Conservation (phyloP, 1,140 invertebrate genomes). For the Phocides pigmalion region DNA sequence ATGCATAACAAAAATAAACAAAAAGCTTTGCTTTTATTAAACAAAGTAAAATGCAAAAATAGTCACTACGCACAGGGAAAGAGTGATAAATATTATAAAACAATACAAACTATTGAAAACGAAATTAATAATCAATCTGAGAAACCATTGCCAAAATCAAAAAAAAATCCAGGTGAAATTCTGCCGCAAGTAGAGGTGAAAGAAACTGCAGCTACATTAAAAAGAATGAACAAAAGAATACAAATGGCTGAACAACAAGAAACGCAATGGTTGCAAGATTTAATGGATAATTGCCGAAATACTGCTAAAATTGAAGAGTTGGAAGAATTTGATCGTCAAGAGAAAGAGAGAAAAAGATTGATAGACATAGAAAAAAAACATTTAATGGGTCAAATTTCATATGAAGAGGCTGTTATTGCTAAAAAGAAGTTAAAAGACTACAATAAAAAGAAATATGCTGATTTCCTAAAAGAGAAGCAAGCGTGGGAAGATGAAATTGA, state of each 20-base stretch:
- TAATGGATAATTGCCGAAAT: conserved; percentile 75
- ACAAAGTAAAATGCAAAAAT: conserved; percentile 66
- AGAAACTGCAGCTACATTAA: conserved; percentile 77
- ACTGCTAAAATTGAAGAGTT: conserved; percentile 66
- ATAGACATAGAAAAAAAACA: conserved; percentile 84
- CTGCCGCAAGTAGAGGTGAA: conserved; percentile 60
- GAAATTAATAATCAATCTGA: conserved; percentile 46
- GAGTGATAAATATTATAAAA: conserved; percentile 60
- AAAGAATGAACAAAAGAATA: conserved; percentile 77
- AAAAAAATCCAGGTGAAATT: conserved; percentile 36
- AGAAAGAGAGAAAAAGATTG: conserved; percentile 77
- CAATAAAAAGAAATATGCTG: conserved; percentile 81
- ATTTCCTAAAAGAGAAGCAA: conserved; percentile 79
- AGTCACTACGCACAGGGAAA: conserved; percentile 57
- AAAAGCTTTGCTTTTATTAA: conserved; percentile 72
- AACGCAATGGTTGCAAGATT: conserved; percentile 79
- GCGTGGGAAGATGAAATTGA: conserved; percentile 78
- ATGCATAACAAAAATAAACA: conserved; percentile 73
- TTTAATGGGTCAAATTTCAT: conserved; percentile 82
- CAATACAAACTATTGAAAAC: conserved; percentile 48
- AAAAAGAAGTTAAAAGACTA: conserved; percentile 75
- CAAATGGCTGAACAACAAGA: conserved; percentile 80
- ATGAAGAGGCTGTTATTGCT: conserved; percentile 84
- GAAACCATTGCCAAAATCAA: conserved; percentile 45
- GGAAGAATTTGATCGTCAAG: conserved; percentile 70